Evolutionary conservation across 2,113 vertebrate species (phyloP), one percentile per base, ranked within the genome.

Genomic region (Columbina picui): DNA sequence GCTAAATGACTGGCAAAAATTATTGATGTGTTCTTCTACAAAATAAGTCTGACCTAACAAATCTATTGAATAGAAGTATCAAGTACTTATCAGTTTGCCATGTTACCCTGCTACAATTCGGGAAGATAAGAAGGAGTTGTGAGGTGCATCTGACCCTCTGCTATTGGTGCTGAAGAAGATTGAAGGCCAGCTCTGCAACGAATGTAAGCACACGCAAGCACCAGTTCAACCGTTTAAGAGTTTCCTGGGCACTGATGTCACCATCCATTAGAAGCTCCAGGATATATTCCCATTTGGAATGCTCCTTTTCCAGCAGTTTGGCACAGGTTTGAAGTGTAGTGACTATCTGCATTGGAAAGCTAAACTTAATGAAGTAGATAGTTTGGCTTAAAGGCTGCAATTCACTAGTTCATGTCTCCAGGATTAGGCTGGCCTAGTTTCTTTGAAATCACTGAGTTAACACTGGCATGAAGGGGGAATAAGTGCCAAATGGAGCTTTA

Each of bases 141-240:
- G 23, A 27, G 17, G 5, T 36, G 60, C 38, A 7, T 22, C 32
- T 90, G 16, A 16, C 12, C 14, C 13, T 39, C 32, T 52, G 47
- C 5, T 78, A 10, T 11, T 63, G 15, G 7, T 68, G 25, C 23
- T 75, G 52, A 67, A 67, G 73, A 60, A 81, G 29, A 16, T 4
- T 87, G 39, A 84, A 81, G 19, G 14, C 14, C 52, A n/a, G 11
- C 13, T 81, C 41, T 59, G 21, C 1, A 2, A 16, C 5, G 7
- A 4, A 14, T 26, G 12, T 34, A 30, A 70, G 3, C 10, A n/a
- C 10, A 8, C 29, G 67, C 0, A 0, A 75, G 7, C 6, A 56
- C 10, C 15, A 39, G 4, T 5, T 49, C 22, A 52, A 45, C 7
- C 57, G 5, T 57, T 73, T 84, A 59, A 25, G 12, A 63, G 10